phyloP scores from a whole-genome alignment of 2,888 invertebrate genomes.

The Athalia cordata region DNA sequence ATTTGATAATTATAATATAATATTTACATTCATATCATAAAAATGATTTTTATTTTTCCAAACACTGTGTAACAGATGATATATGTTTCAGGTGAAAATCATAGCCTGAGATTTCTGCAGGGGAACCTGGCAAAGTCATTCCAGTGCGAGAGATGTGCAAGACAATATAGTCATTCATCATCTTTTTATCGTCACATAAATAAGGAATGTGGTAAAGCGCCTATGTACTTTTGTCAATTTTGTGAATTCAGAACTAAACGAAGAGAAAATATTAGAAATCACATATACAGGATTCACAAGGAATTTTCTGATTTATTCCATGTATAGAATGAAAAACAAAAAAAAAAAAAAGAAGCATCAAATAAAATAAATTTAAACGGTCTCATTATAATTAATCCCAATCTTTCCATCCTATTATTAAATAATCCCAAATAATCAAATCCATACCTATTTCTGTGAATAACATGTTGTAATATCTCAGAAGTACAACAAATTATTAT shows the following conservation, averaged over 20 bases:
- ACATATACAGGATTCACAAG: conserved; percentile 41
- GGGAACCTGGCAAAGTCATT: neutral
- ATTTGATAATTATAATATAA: neutral
- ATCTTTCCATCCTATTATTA: neutral
- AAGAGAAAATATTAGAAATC: conserved; percentile 38
- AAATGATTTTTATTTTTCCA: conserved; percentile 7
- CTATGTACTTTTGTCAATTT: conserved; percentile 31
- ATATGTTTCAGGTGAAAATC: conserved; percentile 36
- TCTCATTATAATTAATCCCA: neutral
- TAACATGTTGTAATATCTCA: too few relatives aligned
- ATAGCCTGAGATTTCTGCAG: conserved; percentile 2
- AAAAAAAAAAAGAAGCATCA: neutral
- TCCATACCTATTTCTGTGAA: too few relatives aligned
- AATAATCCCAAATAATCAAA: too few relatives aligned
- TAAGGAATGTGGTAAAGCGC: conserved; percentile 48
- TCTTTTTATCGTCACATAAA: conserved; percentile 62
- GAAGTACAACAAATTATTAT: too few relatives aligned
- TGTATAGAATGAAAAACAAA: neutral
- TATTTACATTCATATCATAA: neutral
- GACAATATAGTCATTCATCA: conserved; percentile 54
- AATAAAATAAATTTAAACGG: neutral
- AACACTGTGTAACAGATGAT: conserved; percentile 24
- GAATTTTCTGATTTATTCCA: neutral
- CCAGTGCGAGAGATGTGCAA: conserved; percentile 49
- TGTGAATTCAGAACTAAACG: conserved; percentile 45